These are phyloP conservation scores for Vespertilio murinus DNA, from an alignment of 2,797 vertebrate species.

Conservation along the genomic window DNA sequence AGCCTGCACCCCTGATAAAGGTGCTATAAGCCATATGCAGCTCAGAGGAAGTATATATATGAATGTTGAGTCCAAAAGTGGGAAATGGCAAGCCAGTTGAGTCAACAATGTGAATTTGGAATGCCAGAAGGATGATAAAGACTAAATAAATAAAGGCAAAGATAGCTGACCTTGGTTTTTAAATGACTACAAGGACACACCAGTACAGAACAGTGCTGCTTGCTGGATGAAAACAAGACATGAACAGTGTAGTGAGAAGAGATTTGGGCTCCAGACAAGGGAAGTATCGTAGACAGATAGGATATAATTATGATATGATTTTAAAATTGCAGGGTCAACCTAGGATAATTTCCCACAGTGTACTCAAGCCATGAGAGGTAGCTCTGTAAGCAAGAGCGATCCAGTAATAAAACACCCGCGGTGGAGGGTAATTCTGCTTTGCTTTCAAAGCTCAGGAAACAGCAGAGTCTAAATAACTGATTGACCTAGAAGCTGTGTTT, in stretches of 20 bases:
- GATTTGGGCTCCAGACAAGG: constrained; percentile 30
- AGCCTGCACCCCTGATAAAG: neutral
- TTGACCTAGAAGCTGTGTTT: neutral
- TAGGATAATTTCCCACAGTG: neutral
- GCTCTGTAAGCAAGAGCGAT: constrained; percentile 33
- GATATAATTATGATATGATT: constrained; percentile 55
- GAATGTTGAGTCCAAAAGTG: neutral
- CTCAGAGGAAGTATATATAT: neutral
- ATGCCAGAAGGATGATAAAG: neutral
- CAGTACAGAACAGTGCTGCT: neutral
- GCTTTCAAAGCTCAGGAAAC: neutral
- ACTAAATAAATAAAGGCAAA: neutral
- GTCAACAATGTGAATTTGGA: neutral
- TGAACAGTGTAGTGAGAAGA: neutral
- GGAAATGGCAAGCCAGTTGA: neutral
- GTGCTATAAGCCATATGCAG: neutral
- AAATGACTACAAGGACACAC: neutral
- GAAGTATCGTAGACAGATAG: constrained; percentile 43
- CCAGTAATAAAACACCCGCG: neutral
- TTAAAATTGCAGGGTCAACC: constrained; percentile 58
- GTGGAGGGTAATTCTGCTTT: constrained; percentile 32
- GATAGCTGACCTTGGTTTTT: neutral
- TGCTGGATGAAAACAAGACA: constrained; percentile 19
- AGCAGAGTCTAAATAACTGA: constrained; percentile 32
- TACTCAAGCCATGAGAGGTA: constrained; percentile 30